Base-by-base conservation (phyloP, 2,113 vertebrate species). In the Misgurnus anguillicaudatus region DNA sequence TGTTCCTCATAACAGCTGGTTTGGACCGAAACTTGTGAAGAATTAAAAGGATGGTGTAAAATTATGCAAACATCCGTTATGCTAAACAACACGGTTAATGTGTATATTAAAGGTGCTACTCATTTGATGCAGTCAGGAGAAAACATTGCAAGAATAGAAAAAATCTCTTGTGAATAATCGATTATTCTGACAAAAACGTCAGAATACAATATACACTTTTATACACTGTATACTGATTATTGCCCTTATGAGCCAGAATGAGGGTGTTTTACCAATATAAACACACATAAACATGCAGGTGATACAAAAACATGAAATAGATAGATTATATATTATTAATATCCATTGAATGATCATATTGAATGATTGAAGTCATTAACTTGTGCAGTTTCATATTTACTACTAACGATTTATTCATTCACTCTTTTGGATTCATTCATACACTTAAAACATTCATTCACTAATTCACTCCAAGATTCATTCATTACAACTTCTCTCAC, bases 171-270 rank as follows among this genome's bases (percentile, higher is more conserved):
- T 45, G 57, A 31, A 45, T 11, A 8, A 73, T 83, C 74, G 61
- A 83, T 75, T 21, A 16, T 45, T 48, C 76, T 62, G 55, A 77
- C 73, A 62, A 80, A 75, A 71, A 53, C 79, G 73, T 72, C 24
- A n/a, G n/a, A n/a, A n/a, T n/a, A n/a, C n/a, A n/a, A n/a, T n/a
- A n/a, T n/a, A 61, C 14, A 58, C 78, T 7, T 83, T 70, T 9
- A 74, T 41, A 77, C 68, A 58, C 48, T 39, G 53, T 38, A 48
- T 62, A 36, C 66, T 39, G 55, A 48, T 60, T 62, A 69, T 77
- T 77, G 74, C 31, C 4, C n/a, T 47, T 53, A 42, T 21, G 8
- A 75, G 45, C 39, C 55, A 24, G 19, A 60, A 14, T 24, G 14
- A 60, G 36, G 24, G 55, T 70, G 42, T 69, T 39, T 39, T 8